Conservation (phyloP, 2,888 invertebrate genomes). For the Drosophila kanekoi region DNA sequence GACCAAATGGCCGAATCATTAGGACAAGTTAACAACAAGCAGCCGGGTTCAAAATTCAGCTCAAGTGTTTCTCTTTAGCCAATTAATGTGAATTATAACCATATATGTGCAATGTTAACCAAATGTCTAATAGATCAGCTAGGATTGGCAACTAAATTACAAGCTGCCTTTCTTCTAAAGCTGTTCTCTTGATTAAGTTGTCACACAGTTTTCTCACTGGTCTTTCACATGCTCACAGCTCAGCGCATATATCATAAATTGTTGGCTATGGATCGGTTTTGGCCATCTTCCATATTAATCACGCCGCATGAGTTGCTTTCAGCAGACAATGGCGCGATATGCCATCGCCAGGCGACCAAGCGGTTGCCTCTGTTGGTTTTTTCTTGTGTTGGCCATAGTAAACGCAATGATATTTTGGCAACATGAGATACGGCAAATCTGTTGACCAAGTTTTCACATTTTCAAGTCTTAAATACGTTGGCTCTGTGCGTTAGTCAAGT, state of each 20-base stretch:
- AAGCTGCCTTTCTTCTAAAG: neutral
- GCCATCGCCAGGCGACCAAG: slow-evolving; percentile 38
- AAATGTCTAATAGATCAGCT: neutral
- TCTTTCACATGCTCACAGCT: slow-evolving; percentile 3
- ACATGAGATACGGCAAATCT: slow-evolving; percentile 40
- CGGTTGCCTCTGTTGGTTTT: slow-evolving; percentile 16
- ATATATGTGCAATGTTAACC: no score
- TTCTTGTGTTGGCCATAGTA: slow-evolving; percentile 14
- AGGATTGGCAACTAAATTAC: neutral
- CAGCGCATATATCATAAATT: slow-evolving; percentile 39
- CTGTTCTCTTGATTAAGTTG: slow-evolving; percentile 69
- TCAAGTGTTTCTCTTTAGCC: no score
- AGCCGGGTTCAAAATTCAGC: no score
- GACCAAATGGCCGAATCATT: no score
- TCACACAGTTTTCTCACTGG: slow-evolving; percentile 24
- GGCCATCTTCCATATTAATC: slow-evolving; percentile 79
- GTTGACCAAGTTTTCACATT: slow-evolving; percentile 68
- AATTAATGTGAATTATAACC: no score
- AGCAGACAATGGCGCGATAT: slow-evolving; percentile 75
- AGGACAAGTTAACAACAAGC: no score
- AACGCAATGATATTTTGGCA: slow-evolving; percentile 39
- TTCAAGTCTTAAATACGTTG: slow-evolving; percentile 41
- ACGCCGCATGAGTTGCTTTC: slow-evolving; percentile 77
- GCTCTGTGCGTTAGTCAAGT: slow-evolving; percentile 75
- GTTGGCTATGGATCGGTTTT: slow-evolving; percentile 54